Evolutionary conservation across 1,140 invertebrate genomes (phyloP), one percentile per base, ranked within the genome.

Genomic region (Leptonema lineaticorne): DNA sequence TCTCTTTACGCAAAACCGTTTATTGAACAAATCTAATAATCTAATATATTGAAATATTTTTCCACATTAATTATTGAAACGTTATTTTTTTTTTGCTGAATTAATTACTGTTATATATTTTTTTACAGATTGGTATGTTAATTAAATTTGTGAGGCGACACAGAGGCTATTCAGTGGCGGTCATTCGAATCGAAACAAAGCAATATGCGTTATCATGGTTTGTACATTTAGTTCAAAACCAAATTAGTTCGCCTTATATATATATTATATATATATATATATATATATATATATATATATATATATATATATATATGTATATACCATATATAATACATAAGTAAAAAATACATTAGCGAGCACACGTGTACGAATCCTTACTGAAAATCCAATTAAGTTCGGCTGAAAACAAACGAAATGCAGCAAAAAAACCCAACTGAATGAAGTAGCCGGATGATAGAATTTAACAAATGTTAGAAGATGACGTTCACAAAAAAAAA

Each of bases 131-230:
- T 3, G 59, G 59, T 62, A 62, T 62, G 59, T 62, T 62, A 62
- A 62, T 62, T 62, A 62, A 62, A 62, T 62, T 62, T 62, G 30
- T 62, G 29, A 20, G n/a, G 18, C 58, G 58, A 60, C 58, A 59
- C 57, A 41, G 57, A 29, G 57, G 57, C 57, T n/a, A 37, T 53
- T 53, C 22, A 24, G 50, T 53, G 50, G 50, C 50, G 50, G 50
- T 26, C 50, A 2, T 8, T 6, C 14, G 33, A n/a, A 16, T 20
- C 33, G 18, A 45, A 62, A 62, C 59, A 62, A 62, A 62, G 30
- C 29, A 62, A 62, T 20, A 22, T 62, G 59, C 59, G 45, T 14
- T 37, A 62, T 62, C 59, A 62, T 62, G 33, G 24, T 62, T 37
- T 33, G 29, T 33, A 62, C 59, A 62, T 62, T 45, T 45, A 20